phyloP scores from a whole-genome alignment of 2,797 vertebrate genomes.

The Myiotriccus ornatus region DNA sequence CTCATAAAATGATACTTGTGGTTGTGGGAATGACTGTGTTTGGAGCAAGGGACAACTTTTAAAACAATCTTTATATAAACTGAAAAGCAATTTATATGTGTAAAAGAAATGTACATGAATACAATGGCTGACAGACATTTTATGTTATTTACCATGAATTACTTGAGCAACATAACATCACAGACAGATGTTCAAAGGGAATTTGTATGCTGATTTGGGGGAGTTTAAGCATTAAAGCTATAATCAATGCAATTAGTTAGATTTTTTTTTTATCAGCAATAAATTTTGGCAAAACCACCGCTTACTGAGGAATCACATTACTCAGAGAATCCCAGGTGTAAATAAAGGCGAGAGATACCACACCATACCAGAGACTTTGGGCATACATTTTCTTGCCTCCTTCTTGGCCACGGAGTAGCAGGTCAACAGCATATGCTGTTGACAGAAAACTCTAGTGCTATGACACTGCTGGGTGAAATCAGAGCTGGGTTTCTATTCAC shows the following conservation, averaged over 20 bases:
- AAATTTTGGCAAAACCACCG: neutral
- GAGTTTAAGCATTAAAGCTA: neutral
- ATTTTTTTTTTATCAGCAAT: neutral
- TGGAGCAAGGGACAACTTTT: constrained; percentile 47
- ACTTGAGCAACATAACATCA: neutral
- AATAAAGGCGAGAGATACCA: neutral
- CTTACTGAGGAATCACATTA: neutral
- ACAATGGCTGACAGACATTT: neutral
- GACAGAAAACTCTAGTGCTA: neutral
- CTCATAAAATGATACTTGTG: constrained; percentile 58
- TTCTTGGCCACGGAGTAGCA: neutral
- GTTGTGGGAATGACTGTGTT: constrained; percentile 43
- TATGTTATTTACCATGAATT: neutral
- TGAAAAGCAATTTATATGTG: constrained; percentile 38
- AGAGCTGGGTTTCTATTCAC: neutral
- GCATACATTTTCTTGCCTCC: neutral
- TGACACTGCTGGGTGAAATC: neutral
- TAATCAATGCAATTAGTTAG: neutral
- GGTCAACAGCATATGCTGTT: neutral
- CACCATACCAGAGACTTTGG: neutral
- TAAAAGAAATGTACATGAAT: neutral
- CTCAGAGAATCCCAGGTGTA: neutral
- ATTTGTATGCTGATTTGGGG: neutral
- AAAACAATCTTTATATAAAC: constrained; percentile 26
- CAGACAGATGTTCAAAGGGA: neutral